Percentiles rank a stretch among this genome's conserved stretches.
These are phyloP conservation scores for Druon quercuslanigerum DNA, from an alignment of 1,140 invertebrate species.

Conservation along the genomic window DNA sequence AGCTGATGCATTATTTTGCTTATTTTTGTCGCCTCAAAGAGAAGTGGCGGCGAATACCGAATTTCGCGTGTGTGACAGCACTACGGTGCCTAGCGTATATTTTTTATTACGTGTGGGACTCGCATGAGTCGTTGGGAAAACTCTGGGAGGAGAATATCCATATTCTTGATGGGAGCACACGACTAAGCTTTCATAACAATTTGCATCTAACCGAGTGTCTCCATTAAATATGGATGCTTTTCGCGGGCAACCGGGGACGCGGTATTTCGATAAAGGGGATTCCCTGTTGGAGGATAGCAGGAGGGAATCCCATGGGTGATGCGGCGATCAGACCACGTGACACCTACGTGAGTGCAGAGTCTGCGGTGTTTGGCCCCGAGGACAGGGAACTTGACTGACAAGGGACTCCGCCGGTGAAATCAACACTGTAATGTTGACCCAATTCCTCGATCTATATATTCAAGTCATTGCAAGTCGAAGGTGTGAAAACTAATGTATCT, in stretches of 20 bases:
- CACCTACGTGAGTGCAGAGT: conserved; percentile 46
- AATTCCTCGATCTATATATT: background rate
- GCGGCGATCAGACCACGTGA: conserved; percentile 49
- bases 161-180: conserved; percentile 64
- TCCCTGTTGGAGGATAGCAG: conserved; percentile 45
- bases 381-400: conserved; percentile 25
- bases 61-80: conserved; percentile 37
- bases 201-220: conserved; percentile 65
- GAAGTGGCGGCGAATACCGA: conserved; percentile 46
- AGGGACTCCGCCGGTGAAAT: conserved; percentile 16
- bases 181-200: conserved; percentile 72
- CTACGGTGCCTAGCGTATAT: conserved; percentile 61
- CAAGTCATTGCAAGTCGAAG: too few species aligned
- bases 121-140: conserved; percentile 46
- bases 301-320: conserved; percentile 43
- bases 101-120: conserved; percentile 72
- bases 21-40: conserved; percentile 10
- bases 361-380: conserved; percentile 28
- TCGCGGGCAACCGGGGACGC: conserved; percentile 49
- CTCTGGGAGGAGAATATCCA: conserved; percentile 48
- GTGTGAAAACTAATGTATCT: too few species aligned
- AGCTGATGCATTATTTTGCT: conserved; percentile 9
- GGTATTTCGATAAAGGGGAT: conserved; percentile 54
- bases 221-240: conserved; percentile 74
- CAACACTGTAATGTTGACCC: conserved; percentile 20